phyloP scores from a whole-genome alignment of 2,113 vertebrate species.

The Nothobranchius kuhntae region DNA sequence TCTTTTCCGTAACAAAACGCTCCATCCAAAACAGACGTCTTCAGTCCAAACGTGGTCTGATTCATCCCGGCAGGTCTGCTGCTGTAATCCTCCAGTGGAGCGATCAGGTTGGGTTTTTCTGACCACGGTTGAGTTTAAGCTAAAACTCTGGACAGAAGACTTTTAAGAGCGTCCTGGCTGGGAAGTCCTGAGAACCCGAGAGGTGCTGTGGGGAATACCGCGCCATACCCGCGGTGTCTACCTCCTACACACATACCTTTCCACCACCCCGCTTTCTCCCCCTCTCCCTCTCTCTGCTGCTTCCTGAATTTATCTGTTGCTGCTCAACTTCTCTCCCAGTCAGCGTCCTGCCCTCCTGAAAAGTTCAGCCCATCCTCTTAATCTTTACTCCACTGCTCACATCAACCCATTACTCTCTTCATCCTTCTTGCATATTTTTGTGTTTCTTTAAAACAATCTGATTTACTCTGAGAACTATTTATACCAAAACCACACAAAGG shows the following conservation, averaged over 20 bases:
- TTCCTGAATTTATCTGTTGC: constrained; percentile 51
- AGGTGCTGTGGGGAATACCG: constrained; percentile 43
- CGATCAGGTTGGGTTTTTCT: neutral
- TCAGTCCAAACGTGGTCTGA: constrained; percentile 8
- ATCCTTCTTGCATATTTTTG: neutral
- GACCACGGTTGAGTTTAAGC: neutral
- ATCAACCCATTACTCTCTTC: constrained; percentile 20
- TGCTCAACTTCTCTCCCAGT: constrained; percentile 37
- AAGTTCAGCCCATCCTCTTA: constrained; percentile 9
- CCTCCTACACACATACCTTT: constrained; percentile 54
- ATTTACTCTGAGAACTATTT: neutral
- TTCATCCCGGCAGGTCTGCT: constrained; percentile 1
- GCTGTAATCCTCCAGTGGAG: constrained; percentile 28
- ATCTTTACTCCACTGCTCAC: constrained; percentile 19
- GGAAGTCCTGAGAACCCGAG: constrained; percentile 57
- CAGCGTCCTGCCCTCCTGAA: constrained; percentile 4
- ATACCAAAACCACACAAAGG: too few species aligned
- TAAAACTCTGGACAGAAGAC: constrained; percentile 39
- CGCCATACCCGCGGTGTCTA: constrained; percentile 23
- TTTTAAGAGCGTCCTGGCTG: constrained; percentile 46
- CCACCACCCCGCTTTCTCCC: constrained; percentile 34
- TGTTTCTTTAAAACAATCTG: neutral
- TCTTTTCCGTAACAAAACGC: constrained; percentile 25
- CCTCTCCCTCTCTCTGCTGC: constrained; percentile 24
- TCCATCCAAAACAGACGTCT: neutral